phyloP scores from a whole-genome alignment of 2,797 vertebrate species.

The Lateolabrax maculatus region DNA sequence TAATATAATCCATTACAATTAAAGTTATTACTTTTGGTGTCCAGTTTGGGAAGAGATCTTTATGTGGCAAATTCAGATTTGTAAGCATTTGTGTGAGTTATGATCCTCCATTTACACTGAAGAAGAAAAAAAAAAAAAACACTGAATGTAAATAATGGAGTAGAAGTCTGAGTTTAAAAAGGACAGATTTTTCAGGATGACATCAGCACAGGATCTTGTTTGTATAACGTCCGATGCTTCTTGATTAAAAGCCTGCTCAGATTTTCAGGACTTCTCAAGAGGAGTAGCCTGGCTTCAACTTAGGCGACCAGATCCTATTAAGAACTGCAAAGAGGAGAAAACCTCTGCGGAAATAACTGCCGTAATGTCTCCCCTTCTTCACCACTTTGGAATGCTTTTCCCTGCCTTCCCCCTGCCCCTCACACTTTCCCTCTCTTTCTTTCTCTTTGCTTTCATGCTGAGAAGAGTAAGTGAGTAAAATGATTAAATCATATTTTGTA shows the following conservation, averaged over 20 bases:
- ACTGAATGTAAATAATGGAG: slow-evolving; percentile 51
- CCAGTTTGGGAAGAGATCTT: neutral
- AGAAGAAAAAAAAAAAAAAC: neutral
- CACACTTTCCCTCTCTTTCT: slow-evolving; percentile 58
- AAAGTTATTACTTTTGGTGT: neutral
- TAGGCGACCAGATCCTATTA: slow-evolving; percentile 75
- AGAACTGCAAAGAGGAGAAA: slow-evolving; percentile 76
- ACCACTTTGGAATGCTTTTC: slow-evolving; percentile 83
- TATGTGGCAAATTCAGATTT: neutral
- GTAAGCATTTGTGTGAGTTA: slow-evolving; percentile 12
- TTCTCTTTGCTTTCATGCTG: slow-evolving; percentile 70
- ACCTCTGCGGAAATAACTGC: slow-evolving; percentile 77
- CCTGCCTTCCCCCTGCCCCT: slow-evolving; percentile 47
- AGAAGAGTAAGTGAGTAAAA: slow-evolving; percentile 88
- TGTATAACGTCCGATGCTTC: slow-evolving; percentile 69
- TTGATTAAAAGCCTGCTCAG: slow-evolving; percentile 76
- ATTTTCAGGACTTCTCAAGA: slow-evolving; percentile 80
- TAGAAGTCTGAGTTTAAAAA: slow-evolving; percentile 45
- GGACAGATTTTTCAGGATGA: slow-evolving; percentile 63
- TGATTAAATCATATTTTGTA: slow-evolving; percentile 86
- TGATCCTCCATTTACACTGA: slow-evolving; percentile 24
- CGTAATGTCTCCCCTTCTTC: slow-evolving; percentile 82
- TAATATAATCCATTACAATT: neutral
- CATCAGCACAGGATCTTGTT: slow-evolving; percentile 72
- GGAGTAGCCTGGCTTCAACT: slow-evolving; percentile 72